Evolutionary conservation across 2,888 invertebrate species (phyloP).

Genomic region (Prosapia bicincta): DNA sequence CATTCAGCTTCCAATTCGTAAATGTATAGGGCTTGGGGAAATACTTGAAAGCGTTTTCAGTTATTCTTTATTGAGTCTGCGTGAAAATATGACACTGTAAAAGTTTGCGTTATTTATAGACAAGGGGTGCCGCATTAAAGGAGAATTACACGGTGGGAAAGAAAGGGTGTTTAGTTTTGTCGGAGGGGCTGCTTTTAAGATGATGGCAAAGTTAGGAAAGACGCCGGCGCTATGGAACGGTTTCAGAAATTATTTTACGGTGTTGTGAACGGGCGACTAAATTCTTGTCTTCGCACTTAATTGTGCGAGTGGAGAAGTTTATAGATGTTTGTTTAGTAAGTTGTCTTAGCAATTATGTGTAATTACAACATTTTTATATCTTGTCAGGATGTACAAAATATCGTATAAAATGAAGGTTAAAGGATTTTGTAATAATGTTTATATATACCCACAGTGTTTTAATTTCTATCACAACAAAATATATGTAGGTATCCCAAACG

Average conservation of each 20-base stretch:
- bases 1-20: neutral
- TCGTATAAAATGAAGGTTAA: no score
- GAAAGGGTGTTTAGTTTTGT: neutral
- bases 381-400: no score
- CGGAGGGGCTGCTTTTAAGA: conserved; percentile 14
- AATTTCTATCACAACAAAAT: no score
- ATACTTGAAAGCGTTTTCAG: neutral
- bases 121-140: neutral
- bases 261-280: neutral
- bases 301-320: no score
- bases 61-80: neutral
- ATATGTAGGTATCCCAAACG: no score
- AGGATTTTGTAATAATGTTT: no score
- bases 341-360: no score
- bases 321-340: no score
- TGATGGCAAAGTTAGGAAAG: conserved; percentile 23
- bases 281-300: no score
- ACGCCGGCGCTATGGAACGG: neutral
- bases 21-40: neutral
- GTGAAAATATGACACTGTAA: neutral
- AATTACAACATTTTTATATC: no score
- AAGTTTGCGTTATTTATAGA: neutral
- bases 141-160: neutral
- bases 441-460: no score
- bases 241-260: neutral